Base-by-base conservation (phyloP, 2,797 vertebrate genomes). In the Sebastes trivittatus region DNA sequence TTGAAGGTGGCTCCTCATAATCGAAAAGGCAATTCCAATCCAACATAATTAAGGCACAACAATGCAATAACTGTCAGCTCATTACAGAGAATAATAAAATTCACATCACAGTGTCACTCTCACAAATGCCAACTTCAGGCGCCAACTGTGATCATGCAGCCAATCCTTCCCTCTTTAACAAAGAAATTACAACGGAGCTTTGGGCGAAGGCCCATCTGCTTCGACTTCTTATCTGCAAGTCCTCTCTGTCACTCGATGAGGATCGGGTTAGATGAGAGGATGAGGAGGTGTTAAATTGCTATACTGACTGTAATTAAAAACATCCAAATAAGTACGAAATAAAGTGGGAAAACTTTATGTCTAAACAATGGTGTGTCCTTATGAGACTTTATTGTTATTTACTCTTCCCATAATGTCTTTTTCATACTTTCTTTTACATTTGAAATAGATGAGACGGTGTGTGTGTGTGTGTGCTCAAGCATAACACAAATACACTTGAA, bases 1-100 rank as follows among this genome's bases (percentile, higher is more conserved):
- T 90, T 88, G 85, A 93, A 83, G 85, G 81, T 82, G 83, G 89
- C 83, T 87, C 91, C 90, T 92, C 84, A 85, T 95, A 94, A 91
- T 93, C 73, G 81, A 92, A 93, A 93, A 92, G 86, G 83, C 91
- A 87, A 91, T 95, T 95, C 87, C 88, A 93, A 90, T 94, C 90
- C 88, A 94, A 81, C 82, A 81, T 95, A 94, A 96, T 95, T 95
- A 95, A 95, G 93, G 77, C 77, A 89, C 90, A 94, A 94, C 90
- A 94, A 92, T 92, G 82, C 90, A 95, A 95, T 94, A 94, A 93
- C 89, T 93, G 92, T 95, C 92, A 86, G 83, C 92, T 94, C 91
- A 93, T 95, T 95, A 95, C 59, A 32, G 81, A 56, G 90, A 92
- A 94, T 87, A 84, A 94, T 93, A 90, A 90, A 92, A 93, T 88